Conservation (phyloP, 2,797 vertebrate genomes). For the Lacerta viridis region DNA sequence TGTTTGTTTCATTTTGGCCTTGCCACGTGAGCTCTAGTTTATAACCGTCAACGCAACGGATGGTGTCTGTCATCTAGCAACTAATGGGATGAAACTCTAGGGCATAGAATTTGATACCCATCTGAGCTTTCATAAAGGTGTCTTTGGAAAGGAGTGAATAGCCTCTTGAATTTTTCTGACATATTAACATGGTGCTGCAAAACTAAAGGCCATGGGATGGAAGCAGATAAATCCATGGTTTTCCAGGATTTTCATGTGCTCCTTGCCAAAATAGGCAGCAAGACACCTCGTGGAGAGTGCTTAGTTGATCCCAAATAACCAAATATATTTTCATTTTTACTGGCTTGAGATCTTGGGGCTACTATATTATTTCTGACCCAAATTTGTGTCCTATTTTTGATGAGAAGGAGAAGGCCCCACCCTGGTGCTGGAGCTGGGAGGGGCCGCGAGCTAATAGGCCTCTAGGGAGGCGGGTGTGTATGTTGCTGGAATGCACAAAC, state of each 20-base stretch:
- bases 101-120: not conserved
- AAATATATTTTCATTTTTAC: not conserved
- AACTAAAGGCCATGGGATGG: slow-evolving; percentile 1
- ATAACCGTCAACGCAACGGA: not conserved
- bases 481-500: not conserved
- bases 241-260: not conserved
- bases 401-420: not conserved
- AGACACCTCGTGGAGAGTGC: not conserved
- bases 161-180: slow-evolving; percentile 15
- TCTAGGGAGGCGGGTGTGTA: not conserved
- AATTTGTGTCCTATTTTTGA: not conserved
- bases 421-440: not conserved
- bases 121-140: not conserved
- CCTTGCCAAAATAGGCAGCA: not conserved
- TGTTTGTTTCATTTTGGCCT: not conserved
- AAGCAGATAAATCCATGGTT: not conserved
- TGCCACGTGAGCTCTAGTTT: not conserved
- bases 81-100: slow-evolving; percentile 9
- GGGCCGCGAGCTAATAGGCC: not conserved
- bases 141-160: slow-evolving; percentile 13
- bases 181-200: not conserved
- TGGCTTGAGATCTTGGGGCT: not conserved
- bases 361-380: not conserved
- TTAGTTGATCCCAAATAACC: not conserved
- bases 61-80: not conserved